Percentiles rank a stretch among this genome's conserved stretches.
Conservation (phyloP, 2,113 vertebrate genomes). For the Lichenostomus cassidix region DNA sequence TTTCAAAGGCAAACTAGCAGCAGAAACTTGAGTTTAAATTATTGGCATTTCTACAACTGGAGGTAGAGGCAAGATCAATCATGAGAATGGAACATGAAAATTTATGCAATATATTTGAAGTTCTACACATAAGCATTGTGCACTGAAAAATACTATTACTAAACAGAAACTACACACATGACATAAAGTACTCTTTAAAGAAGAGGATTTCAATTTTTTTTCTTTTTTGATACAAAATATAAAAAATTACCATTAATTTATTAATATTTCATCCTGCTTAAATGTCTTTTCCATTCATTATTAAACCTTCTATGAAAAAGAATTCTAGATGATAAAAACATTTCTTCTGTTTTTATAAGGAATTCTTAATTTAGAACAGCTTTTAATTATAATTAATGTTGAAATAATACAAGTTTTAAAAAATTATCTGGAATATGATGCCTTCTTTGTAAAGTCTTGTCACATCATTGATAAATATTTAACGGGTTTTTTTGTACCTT, state of each 20-base stretch:
- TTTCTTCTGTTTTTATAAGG: neutral
- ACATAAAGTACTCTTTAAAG: neutral
- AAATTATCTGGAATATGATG: neutral
- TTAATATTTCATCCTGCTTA: neutral
- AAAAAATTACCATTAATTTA: neutral
- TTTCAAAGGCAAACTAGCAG: neutral
- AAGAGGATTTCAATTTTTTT: neutral
- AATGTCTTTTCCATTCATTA: neutral
- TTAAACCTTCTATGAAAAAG: neutral
- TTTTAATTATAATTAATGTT: slow-evolving; percentile 5
- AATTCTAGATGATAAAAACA: neutral
- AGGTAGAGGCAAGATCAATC: neutral
- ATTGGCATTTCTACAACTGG: neutral
- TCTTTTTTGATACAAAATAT: neutral
- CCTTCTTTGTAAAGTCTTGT: slow-evolving; percentile 4
- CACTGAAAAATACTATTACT: neutral
- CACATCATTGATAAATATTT: neutral
- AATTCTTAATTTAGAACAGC: slow-evolving; percentile 18
- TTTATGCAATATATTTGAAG: neutral
- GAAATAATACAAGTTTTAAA: neutral
- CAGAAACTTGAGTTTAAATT: neutral
- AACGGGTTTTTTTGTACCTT: neutral
- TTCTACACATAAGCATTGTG: neutral
- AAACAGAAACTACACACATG: neutral
- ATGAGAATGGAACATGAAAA: neutral